Conservation (phyloP, 2,888 invertebrate genomes). For the Melikaiella ostensackeni region DNA sequence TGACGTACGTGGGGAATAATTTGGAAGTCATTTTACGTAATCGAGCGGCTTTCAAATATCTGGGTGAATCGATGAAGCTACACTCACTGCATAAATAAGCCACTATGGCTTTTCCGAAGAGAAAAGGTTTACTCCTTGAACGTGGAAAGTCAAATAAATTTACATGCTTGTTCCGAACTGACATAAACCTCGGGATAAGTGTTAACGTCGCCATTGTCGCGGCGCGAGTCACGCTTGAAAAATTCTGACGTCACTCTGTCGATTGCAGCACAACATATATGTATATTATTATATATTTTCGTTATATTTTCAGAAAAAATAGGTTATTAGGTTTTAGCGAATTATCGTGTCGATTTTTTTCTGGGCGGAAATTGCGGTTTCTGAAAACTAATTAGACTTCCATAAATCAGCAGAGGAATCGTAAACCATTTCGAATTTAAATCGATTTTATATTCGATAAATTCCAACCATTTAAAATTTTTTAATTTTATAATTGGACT, state of each 20-base stretch:
- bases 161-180: slow-evolving; percentile 60
- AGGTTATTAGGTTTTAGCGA: neutral
- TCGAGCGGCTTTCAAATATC: neutral
- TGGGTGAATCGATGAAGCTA: slow-evolving; percentile 23
- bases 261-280: no score
- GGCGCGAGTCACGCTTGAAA: slow-evolving; percentile 51
- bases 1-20: neutral
- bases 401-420: neutral
- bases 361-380: neutral
- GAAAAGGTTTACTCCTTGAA: slow-evolving; percentile 52
- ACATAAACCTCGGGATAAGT: slow-evolving; percentile 66
- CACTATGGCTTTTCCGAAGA: slow-evolving; percentile 59
- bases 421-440: neutral
- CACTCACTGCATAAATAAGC: slow-evolving; percentile 72
- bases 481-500: no score
- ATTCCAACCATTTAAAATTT: no score
- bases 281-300: neutral
- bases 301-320: neutral
- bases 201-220: slow-evolving; percentile 71
- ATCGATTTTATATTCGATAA: neutral
- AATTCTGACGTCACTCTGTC: slow-evolving; percentile 59
- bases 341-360: neutral
- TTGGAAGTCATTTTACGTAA: slow-evolving; percentile 41
- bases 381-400: neutral
- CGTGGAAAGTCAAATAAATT: slow-evolving; percentile 61